Evolutionary conservation across 37 sponge, comb jelly and placozoan genomes (phyloP).

Genomic region (Ianthella basta): DNA sequence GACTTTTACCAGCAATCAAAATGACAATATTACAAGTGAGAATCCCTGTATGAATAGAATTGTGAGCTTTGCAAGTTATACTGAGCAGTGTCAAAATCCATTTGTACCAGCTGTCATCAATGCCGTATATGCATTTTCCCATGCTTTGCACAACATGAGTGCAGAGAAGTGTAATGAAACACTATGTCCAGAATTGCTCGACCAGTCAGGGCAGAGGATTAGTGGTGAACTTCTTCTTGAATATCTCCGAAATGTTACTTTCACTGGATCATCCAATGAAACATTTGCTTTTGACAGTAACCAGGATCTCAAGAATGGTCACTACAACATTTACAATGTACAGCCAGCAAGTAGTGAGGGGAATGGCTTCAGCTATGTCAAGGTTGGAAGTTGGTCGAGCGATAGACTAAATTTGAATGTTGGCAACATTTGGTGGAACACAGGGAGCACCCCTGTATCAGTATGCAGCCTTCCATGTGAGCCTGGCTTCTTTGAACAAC

Average conservation of each 20-base stretch:
- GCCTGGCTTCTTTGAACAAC: conserved; percentile 22
- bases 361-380: neutral
- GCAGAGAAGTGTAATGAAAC: conserved; percentile 29
- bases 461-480: conserved; percentile 50
- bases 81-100: conserved; percentile 21
- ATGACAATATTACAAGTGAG: neutral
- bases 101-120: conserved; percentile 65
- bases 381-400: conserved; percentile 38
- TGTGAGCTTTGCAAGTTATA: neutral
- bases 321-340: conserved; percentile 47
- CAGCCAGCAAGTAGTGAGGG: no score
- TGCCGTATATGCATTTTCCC: conserved; percentile 75
- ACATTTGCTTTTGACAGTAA: conserved; percentile 54
- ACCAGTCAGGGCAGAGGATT: neutral
- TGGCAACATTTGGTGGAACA: no score
- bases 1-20: conserved; percentile 49
- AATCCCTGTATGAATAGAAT: conserved; percentile 4
- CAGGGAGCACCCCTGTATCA: conserved; percentile 10
- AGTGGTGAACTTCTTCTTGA: conserved; percentile 32
- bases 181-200: conserved; percentile 28
- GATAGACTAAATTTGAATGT: no score
- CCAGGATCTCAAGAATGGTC: conserved; percentile 37
- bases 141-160: conserved; percentile 56
- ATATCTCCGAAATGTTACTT: conserved; percentile 51
- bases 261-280: conserved; percentile 34